Evolutionary conservation across 2,113 vertebrate species (phyloP).

Genomic region (Pomatorhinus ruficollis): DNA sequence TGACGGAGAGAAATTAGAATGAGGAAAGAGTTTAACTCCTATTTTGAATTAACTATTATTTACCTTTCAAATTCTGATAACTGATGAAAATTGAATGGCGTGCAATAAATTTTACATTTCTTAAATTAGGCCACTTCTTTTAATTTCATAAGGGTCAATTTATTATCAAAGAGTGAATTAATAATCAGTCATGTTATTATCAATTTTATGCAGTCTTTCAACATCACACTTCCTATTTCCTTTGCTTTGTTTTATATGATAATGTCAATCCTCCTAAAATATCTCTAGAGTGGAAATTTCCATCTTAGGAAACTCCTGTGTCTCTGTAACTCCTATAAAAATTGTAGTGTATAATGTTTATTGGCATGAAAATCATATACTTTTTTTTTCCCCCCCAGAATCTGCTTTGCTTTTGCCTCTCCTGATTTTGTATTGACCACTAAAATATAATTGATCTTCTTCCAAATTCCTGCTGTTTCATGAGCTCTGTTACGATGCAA

Average conservation of each 20-base stretch:
- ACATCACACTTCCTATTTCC: not conserved
- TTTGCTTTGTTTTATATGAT: not conserved
- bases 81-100: not conserved
- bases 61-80: not conserved
- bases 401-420: not conserved
- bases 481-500: slow-evolving; percentile 65
- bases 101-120: not conserved
- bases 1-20: not conserved
- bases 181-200: not conserved
- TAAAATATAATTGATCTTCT: slow-evolving; percentile 69
- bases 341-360: not conserved
- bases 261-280: not conserved
- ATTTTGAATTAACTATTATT: not conserved
- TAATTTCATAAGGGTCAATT: not conserved
- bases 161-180: not conserved
- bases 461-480: slow-evolving; percentile 76
- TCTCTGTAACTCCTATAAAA: not conserved
- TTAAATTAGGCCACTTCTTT: not conserved
- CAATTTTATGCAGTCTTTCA: not conserved
- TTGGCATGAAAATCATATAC: not conserved
- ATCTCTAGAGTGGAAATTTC: not conserved
- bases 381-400: not conserved
- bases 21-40: not conserved
- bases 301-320: not conserved
- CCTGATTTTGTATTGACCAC: slow-evolving; percentile 50